A percentile compares a stretch with the other conserved stretches of the same genome.
These are phyloP conservation scores for Hyposoter dolosus DNA, from an alignment of 2,888 invertebrate genomes.

Conservation along the genomic window DNA sequence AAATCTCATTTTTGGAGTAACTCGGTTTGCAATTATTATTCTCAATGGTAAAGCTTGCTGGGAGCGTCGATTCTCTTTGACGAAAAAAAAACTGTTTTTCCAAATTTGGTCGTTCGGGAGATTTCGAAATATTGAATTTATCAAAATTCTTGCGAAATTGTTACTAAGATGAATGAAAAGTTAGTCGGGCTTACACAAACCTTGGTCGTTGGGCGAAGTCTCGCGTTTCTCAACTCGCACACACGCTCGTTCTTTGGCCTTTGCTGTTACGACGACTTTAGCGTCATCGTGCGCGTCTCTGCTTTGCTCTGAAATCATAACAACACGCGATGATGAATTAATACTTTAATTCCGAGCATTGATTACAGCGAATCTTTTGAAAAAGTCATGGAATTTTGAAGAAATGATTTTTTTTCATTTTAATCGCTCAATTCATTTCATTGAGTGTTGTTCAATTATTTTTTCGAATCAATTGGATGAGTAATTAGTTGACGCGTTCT, in stretches of 20 bases:
- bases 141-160: neutral
- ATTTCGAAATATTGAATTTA: constrained; percentile 1
- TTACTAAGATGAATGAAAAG: neutral
- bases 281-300: constrained; percentile 56
- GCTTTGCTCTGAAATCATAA: constrained; percentile 46
- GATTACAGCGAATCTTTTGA: neutral
- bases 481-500: constrained; percentile 44
- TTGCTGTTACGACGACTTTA: constrained; percentile 53
- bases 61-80: no score
- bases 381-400: neutral
- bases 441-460: neutral
- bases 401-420: neutral
- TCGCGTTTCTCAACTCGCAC: constrained; percentile 41
- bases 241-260: constrained; percentile 56
- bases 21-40: neutral
- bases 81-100: neutral
- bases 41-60: no score
- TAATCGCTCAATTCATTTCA: neutral
- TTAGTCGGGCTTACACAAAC: constrained; percentile 33
- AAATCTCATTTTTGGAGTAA: neutral
- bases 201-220: constrained; percentile 60
- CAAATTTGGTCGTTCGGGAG: neutral
- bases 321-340: neutral
- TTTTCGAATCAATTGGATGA: constrained; percentile 36
- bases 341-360: neutral